These are phyloP conservation scores for Myotis davidii DNA, from an alignment of 2,113 vertebrate genomes.

Conservation along the genomic window DNA sequence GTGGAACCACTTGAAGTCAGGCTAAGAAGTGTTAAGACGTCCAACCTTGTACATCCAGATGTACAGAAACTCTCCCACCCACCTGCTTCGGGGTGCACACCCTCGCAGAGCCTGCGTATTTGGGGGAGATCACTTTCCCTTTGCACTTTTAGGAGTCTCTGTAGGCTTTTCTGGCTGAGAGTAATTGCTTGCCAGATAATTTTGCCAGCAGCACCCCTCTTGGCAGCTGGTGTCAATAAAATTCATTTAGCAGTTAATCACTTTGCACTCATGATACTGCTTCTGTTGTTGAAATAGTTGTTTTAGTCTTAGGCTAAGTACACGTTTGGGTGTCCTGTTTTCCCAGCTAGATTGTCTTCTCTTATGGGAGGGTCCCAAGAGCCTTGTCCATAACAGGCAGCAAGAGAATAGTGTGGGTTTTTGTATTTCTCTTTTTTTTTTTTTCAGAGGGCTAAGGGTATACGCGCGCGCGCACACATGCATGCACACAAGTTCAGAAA, in stretches of 20 bases:
- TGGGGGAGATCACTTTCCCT: neutral
- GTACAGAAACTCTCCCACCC: neutral
- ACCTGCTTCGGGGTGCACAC: fast-evolving
- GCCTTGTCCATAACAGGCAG: neutral
- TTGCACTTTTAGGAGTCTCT: neutral
- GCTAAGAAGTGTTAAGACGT: fast-evolving
- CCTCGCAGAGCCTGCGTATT: neutral
- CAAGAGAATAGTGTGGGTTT: neutral
- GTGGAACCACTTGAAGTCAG: neutral
- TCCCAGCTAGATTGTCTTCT: neutral
- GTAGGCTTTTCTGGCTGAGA: neutral
- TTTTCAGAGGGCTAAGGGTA: neutral
- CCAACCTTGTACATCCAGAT: fast-evolving
- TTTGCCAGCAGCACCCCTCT: neutral
- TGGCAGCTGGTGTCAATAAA: neutral
- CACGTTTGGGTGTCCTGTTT: neutral
- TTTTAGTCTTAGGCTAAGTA: neutral
- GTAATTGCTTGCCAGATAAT: neutral
- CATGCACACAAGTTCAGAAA: neutral
- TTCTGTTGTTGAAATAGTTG: fast-evolving
- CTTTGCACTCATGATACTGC: neutral
- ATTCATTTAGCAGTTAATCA: neutral
- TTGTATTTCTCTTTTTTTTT: neutral
- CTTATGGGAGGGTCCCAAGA: neutral
- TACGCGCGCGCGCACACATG: no score